Percentiles rank a stretch among this genome's conserved stretches.
These are phyloP conservation scores for Anhinga rufa DNA, from an alignment of 2,113 vertebrate genomes.

Conservation along the genomic window DNA sequence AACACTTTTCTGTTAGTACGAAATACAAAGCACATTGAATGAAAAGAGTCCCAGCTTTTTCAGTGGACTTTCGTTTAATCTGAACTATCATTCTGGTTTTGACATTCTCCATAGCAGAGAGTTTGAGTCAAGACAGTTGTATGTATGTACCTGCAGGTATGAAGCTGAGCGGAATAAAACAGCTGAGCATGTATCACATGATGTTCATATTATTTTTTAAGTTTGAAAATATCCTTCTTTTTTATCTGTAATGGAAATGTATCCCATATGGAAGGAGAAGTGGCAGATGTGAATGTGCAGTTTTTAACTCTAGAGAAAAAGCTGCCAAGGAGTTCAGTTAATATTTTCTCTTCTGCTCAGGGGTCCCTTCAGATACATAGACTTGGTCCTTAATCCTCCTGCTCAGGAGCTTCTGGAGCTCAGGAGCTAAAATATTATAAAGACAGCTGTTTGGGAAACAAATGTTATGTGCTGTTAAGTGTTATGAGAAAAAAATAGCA, in stretches of 20 bases:
- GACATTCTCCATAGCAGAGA: not conserved
- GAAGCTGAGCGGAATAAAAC: not conserved
- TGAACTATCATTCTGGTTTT: not conserved
- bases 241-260: not conserved
- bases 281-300: not conserved
- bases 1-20: not conserved
- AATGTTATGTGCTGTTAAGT: not conserved
- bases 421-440: not conserved
- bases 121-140: not conserved
- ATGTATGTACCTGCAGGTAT: not conserved
- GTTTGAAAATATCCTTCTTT: not conserved
- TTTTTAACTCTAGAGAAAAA: not conserved
- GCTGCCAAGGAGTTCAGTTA: not conserved
- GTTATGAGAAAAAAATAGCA: not conserved
- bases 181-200: not conserved
- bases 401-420: not conserved
- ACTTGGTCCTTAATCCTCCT: not conserved
- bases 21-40: not conserved
- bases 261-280: not conserved
- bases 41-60: not conserved
- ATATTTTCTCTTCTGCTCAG: not conserved
- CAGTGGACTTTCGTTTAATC: not conserved
- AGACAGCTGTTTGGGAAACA: not conserved
- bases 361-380: not conserved
- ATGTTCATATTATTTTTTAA: not conserved